Evolutionary conservation across 1,140 invertebrate species (phyloP).

Genomic region (Ptiloglossa arizonensis): DNA sequence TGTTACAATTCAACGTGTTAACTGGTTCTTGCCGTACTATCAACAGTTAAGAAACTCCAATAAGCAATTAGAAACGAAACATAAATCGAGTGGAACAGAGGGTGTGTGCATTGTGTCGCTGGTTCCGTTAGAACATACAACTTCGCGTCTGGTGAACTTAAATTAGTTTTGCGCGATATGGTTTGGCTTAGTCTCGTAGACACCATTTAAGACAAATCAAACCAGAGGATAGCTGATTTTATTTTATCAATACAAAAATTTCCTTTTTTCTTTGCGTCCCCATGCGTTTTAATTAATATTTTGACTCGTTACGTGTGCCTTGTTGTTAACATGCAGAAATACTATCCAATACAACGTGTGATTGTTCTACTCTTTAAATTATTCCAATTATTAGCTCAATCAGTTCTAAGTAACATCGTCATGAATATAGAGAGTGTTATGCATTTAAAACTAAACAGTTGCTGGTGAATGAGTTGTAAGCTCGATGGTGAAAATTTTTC

Average conservation of each 20-base stretch:
- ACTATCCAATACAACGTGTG: background rate
- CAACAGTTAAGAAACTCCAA: constrained; percentile 29
- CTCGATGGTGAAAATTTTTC: background rate
- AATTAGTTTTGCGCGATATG: constrained; percentile 48
- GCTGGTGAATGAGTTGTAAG: background rate
- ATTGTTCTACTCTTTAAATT: constrained; percentile 14
- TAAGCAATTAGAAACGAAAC: constrained; percentile 32
- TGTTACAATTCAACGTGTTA: background rate
- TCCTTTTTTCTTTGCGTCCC: background rate
- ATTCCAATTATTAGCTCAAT: constrained; percentile 6
- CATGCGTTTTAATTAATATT: background rate
- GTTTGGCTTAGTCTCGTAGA: background rate
- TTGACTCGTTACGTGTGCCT: no score
- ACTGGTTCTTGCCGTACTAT: background rate
- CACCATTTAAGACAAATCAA: constrained; percentile 8
- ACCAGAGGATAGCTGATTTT: background rate
- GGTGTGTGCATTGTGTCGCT: background rate
- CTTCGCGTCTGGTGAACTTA: constrained; percentile 41
- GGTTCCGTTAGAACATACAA: background rate
- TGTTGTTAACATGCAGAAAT: background rate
- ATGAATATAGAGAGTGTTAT: constrained; percentile 21
- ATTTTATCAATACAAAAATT: background rate
- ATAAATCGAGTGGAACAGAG: constrained; percentile 13
- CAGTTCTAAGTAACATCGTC: background rate
- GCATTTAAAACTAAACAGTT: constrained; percentile 3